Base-by-base conservation (phyloP, 2,797 vertebrate species). In the Pipistrellus pipistrellus region DNA sequence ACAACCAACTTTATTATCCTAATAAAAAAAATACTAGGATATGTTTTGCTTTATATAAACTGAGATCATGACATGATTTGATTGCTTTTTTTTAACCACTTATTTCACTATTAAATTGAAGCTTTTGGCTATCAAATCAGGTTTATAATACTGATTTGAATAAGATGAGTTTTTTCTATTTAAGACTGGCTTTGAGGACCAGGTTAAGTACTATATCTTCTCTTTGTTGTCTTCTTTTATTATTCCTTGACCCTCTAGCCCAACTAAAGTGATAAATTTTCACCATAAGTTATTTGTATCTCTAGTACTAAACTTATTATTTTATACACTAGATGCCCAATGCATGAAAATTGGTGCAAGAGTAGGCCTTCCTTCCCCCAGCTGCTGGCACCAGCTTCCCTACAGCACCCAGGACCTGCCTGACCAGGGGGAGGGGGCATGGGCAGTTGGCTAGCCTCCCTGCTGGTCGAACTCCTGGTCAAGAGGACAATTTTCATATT, bases 31-130 rank as follows among this genome's bases (percentile, higher is more conserved):
- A 77, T 30, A 17, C 12, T 78, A 93, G 91, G 21, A 55, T 69
- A 69, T 23, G 27, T 90, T 91, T 88, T 77, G 46, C 35, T 91
- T 88, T 68, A 72, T 38, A 85, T 92, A 94, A 96, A 84, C 23
- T 83, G 44, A 30, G 11, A 88, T 18, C 18, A 71, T 90, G n/a
- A 78, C 75, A n/a, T 25, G 27, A 64, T 86, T 83, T 83, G 6
- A 83, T 46, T 78, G 15, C 66, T 41, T 66, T 90, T 80, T 96
- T 76, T 96, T 66, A 44, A 90, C 9, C 30, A 82, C 6, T 90
- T 81, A 93, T 59, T 68, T 94, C 85, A 95, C 15, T 89, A 87
- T 51, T 88, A 73, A 78, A 90, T 59, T 94, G 38, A 97, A 85
- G 27, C 4, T 73, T 81, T 71, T 35, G 32, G 0, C 3, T 90